A percentile compares a stretch with the other conserved stretches of the same genome.
These are phyloP conservation scores for Platysternon megacephalum DNA, from an alignment of 2,113 vertebrate genomes.

Conservation along the genomic window DNA sequence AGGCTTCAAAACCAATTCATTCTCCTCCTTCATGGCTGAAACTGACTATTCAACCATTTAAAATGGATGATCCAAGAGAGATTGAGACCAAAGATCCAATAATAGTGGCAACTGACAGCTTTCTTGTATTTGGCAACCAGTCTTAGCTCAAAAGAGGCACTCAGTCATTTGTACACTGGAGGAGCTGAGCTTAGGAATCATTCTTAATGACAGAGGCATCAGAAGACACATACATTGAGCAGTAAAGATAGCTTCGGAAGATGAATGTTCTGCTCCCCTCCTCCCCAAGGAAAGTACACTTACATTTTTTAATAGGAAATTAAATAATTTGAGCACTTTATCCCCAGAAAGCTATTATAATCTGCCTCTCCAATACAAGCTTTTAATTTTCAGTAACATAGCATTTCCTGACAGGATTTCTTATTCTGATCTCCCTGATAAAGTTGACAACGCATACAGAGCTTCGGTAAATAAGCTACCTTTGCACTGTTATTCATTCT, in stretches of 20 bases:
- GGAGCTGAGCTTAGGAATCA: neutral
- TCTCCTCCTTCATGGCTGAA: neutral
- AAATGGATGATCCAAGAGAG: neutral
- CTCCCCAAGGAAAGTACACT: neutral
- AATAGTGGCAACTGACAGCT: neutral
- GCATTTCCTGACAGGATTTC: constrained; percentile 11
- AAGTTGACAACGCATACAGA: neutral
- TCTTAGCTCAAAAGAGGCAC: neutral
- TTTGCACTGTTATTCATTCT: constrained; percentile 16
- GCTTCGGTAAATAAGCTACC: constrained; percentile 26
- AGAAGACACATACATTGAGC: neutral
- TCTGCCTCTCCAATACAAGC: neutral
- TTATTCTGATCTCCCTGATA: constrained; percentile 29
- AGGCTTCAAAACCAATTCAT: neutral
- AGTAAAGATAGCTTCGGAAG: neutral
- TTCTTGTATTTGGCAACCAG: fast-evolving
- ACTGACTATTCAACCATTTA: neutral
- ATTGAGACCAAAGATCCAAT: neutral
- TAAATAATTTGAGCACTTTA: neutral
- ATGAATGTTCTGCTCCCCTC: neutral
- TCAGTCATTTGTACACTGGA: fast-evolving
- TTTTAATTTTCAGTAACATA: neutral
- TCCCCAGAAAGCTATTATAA: neutral
- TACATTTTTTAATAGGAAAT: neutral
- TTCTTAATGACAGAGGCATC: neutral